Conservation (phyloP, 2,113 vertebrate species). For the Psophia crepitans region DNA sequence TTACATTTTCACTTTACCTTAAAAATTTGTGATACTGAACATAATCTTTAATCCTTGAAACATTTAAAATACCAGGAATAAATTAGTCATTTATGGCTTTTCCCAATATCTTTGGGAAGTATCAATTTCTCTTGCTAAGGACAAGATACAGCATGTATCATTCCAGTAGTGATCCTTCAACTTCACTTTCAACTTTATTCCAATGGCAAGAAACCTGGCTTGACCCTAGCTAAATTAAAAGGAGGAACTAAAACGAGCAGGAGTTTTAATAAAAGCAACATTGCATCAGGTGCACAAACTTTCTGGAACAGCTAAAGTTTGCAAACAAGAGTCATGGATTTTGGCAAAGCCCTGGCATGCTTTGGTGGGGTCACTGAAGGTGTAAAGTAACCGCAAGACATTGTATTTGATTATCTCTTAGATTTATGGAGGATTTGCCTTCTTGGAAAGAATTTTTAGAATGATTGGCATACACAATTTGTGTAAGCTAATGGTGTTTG, state of each 20-base stretch:
- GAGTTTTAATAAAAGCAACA: neutral
- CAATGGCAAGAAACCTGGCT: neutral
- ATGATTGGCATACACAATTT: constrained; percentile 50
- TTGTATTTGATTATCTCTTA: constrained; percentile 37
- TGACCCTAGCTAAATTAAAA: neutral
- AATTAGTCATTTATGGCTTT: neutral
- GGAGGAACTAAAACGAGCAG: neutral
- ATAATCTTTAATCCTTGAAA: neutral
- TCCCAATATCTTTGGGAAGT: neutral
- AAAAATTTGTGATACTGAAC: neutral
- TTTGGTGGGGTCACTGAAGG: constrained; percentile 26
- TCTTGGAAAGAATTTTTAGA: constrained; percentile 66
- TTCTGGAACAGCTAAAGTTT: constrained; percentile 15
- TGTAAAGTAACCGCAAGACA: constrained; percentile 1
- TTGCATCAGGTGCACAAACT: constrained; percentile 3
- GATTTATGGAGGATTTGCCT: constrained; percentile 47
- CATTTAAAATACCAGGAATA: neutral
- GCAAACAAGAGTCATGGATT: neutral
- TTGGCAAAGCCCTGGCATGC: constrained; percentile 9
- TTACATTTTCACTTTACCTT: neutral
- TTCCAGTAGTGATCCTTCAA: neutral
- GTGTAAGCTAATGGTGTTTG: neutral
- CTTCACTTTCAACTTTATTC: neutral
- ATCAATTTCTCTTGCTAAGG: neutral
- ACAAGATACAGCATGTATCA: neutral